phyloP scores from a whole-genome alignment of 2,797 vertebrate genomes.

The Trachops cirrhosus region DNA sequence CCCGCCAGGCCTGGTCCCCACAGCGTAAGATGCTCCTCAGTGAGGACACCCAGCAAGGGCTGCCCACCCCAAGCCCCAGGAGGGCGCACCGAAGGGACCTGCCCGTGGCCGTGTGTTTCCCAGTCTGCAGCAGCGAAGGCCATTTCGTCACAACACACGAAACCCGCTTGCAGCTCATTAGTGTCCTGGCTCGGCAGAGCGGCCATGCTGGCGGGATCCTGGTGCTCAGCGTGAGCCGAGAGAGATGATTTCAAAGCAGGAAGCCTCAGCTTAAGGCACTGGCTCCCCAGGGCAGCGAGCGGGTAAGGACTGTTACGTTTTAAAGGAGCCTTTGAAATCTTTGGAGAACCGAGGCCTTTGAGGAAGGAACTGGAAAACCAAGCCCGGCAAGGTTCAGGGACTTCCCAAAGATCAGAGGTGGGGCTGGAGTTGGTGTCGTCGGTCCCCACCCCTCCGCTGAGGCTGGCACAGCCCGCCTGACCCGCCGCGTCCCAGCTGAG shows the following conservation, averaged over 20 bases:
- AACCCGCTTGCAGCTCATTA: neutral
- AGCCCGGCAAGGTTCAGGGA: neutral
- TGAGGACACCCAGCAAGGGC: rapidly evolving
- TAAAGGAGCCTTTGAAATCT: neutral
- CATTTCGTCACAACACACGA: neutral
- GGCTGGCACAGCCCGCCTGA: too few species aligned
- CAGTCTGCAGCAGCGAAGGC: neutral
- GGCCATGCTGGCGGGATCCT: rapidly evolving
- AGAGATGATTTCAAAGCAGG: neutral
- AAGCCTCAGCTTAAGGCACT: neutral
- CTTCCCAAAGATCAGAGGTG: neutral
- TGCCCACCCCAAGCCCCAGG: neutral
- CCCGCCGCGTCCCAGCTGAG: rapidly evolving
- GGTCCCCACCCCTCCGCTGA: neutral
- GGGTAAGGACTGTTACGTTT: neutral
- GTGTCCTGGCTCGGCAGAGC: neutral
- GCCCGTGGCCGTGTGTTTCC: neutral
- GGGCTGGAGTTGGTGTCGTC: neutral
- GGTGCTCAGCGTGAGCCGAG: neutral
- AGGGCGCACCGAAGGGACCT: neutral
- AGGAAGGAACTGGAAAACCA: neutral
- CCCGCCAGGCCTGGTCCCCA: neutral
- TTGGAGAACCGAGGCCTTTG: neutral
- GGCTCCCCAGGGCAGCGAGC: neutral
- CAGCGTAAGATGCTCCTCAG: neutral